Evolutionary conservation across 2,888 invertebrate genomes (phyloP).

Genomic region (Epinotia bilunana): DNA sequence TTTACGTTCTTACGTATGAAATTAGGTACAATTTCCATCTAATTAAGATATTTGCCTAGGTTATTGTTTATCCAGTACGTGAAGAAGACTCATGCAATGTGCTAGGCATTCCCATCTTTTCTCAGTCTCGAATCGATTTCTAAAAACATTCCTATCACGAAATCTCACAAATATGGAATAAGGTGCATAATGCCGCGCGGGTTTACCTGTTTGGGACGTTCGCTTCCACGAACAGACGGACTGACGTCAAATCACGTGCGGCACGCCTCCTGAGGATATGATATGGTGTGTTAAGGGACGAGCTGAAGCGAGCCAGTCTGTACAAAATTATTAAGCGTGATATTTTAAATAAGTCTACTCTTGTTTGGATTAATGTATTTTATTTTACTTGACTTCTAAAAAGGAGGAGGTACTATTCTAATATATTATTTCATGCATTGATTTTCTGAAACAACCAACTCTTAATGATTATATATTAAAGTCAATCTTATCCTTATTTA

Average conservation of each 20-base stretch:
- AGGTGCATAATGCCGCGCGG: background rate
- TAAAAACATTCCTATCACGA: background rate
- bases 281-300: background rate
- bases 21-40: too few relatives aligned
- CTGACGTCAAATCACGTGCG: conserved; percentile 32
- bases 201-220: conserved; percentile 22
- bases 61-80: background rate
- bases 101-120: background rate
- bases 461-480: too few relatives aligned
- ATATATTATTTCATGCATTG: too few relatives aligned
- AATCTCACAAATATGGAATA: conserved; percentile 4
- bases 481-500: too few relatives aligned
- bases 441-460: too few relatives aligned
- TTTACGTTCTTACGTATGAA: background rate
- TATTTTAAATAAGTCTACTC: too few relatives aligned
- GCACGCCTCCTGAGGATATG: conserved; percentile 12
- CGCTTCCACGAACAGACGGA: conserved; percentile 25
- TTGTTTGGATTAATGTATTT: too few relatives aligned
- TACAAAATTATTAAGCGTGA: background rate
- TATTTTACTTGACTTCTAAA: too few relatives aligned
- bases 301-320: conserved; percentile 7
- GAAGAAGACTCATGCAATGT: background rate
- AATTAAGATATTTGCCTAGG: background rate
- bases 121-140: background rate
- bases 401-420: too few relatives aligned